A percentile compares a stretch with the other conserved stretches of the same genome.
Evolutionary conservation across 2,113 vertebrate genomes (phyloP).

Genomic region (Uria aalge): DNA sequence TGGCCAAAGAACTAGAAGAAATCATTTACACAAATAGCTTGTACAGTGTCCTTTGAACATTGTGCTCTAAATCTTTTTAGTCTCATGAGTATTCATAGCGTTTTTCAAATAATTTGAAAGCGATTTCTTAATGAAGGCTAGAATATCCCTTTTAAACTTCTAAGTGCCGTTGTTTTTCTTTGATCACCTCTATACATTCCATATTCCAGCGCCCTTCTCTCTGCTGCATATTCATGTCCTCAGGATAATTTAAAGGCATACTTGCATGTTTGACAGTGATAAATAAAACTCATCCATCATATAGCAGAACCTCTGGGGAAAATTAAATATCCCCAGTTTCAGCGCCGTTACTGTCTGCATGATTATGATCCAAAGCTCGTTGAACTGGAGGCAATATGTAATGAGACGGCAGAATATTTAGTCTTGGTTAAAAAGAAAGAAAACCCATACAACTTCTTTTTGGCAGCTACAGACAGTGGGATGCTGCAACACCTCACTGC

Average conservation of each 20-base stretch:
- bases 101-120: conserved; percentile 48
- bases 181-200: conserved; percentile 40
- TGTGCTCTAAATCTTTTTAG: conserved; percentile 25
- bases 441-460: not conserved
- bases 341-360: not conserved
- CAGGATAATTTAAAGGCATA: conserved; percentile 38
- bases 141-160: conserved; percentile 58
- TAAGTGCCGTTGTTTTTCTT: conserved; percentile 41
- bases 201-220: not conserved
- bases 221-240: conserved; percentile 60
- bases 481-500: not conserved
- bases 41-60: conserved; percentile 6
- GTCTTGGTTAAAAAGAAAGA: not conserved
- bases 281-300: conserved; percentile 60
- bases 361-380: not conserved
- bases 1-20: not conserved
- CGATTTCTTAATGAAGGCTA: conserved; percentile 43
- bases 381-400: not conserved
- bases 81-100: conserved; percentile 55
- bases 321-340: not conserved
- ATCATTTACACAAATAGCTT: conserved; percentile 26
- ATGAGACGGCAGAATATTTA: not conserved
- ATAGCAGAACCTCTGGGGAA: conserved; percentile 35
- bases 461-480: not conserved
- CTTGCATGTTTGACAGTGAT: conserved; percentile 39